phyloP scores from a whole-genome alignment of 1,140 invertebrate species.

The Penaeus chinensis region DNA sequence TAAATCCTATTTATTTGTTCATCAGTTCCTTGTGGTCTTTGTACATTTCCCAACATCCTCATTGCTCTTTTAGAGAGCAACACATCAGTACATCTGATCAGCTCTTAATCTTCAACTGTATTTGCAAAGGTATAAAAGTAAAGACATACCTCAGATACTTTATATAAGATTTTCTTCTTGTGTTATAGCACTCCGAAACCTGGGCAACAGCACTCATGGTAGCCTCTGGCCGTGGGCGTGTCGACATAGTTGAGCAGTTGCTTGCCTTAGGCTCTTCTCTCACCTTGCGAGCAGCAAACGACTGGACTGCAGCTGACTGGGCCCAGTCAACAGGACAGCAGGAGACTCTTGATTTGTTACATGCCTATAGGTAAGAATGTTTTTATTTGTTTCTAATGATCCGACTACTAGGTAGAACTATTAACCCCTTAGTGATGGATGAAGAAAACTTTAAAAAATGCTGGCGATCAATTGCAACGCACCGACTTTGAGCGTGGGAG shows the following conservation, averaged over 20 bases:
- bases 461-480: too few relatives aligned
- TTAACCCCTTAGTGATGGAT: neutral
- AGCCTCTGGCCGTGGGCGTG: constrained; percentile 77
- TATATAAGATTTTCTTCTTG: neutral
- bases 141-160: neutral
- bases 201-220: constrained; percentile 82
- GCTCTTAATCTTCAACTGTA: too few relatives aligned
- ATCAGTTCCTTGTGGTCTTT: too few relatives aligned
- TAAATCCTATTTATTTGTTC: too few relatives aligned
- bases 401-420: neutral
- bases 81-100: too few relatives aligned
- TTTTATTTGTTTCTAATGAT: neutral
- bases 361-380: constrained; percentile 69
- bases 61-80: too few relatives aligned
- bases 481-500: too few relatives aligned
- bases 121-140: too few relatives aligned
- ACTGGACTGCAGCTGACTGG: constrained; percentile 81
- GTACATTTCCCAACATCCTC: too few relatives aligned
- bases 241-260: constrained; percentile 77
- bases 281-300: constrained; percentile 75
- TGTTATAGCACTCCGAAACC: constrained; percentile 75
- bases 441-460: too few relatives aligned
- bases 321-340: constrained; percentile 75
- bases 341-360: constrained; percentile 73
- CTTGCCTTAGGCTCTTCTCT: constrained; percentile 79